phyloP scores from a whole-genome alignment of 1,140 invertebrate species.

The Daktulosphaira vitifoliae region DNA sequence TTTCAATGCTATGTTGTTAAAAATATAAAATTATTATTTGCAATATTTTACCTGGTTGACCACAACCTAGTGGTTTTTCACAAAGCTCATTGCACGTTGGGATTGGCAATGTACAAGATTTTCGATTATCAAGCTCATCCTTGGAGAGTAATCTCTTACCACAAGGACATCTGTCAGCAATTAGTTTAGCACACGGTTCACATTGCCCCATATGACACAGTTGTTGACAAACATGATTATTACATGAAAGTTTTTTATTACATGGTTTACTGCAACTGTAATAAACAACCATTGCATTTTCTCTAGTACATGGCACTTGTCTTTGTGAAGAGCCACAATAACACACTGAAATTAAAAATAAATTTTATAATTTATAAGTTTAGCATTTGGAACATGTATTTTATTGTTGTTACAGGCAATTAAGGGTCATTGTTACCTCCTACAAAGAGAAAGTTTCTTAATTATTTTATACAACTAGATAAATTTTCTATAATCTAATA shows the following conservation, averaged over 20 bases:
- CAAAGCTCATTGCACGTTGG: slow-evolving; percentile 76
- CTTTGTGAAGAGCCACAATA: slow-evolving; percentile 47
- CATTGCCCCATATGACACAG: slow-evolving; percentile 58
- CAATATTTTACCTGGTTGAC: slow-evolving; percentile 53
- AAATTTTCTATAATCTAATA: too few relatives aligned
- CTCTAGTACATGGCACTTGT: slow-evolving; percentile 38
- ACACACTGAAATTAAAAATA: slow-evolving; percentile 48
- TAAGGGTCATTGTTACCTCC: too few relatives aligned
- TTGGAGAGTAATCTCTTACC: slow-evolving; percentile 56
- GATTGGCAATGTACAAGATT: slow-evolving; percentile 72
- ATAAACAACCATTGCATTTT: slow-evolving; percentile 32
- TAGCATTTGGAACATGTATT: too few relatives aligned
- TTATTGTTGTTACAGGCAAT: too few relatives aligned
- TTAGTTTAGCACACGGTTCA: slow-evolving; percentile 49
- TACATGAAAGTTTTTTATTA: slow-evolving; percentile 59
- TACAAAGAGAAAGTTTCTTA: too few relatives aligned
- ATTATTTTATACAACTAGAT: too few relatives aligned
- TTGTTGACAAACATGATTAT: slow-evolving; percentile 64
- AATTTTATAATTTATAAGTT: too few relatives aligned
- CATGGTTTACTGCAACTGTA: slow-evolving; percentile 63
- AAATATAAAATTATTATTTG: background rate
- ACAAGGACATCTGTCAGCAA: slow-evolving; percentile 73
- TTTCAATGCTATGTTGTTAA: slow-evolving; percentile 33
- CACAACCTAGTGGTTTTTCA: slow-evolving; percentile 68
- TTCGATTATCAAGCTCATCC: slow-evolving; percentile 45